Evolutionary conservation across 2,888 invertebrate genomes (phyloP), one percentile per base, ranked within the genome.

Genomic region (Copidosoma aretas): DNA sequence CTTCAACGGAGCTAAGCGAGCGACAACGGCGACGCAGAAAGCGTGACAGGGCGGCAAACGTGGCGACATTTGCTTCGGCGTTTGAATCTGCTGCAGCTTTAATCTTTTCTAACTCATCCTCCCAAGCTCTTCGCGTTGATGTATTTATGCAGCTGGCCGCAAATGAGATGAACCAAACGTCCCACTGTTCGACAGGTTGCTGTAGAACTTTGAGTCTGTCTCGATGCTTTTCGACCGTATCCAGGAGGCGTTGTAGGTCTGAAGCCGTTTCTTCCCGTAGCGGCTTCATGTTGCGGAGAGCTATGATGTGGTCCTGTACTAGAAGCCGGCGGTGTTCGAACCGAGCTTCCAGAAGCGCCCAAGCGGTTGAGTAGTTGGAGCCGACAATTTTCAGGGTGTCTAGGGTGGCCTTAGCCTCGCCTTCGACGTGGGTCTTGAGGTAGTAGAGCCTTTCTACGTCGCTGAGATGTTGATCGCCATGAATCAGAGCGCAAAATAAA

Each of bases 91-190:
- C 24, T 5, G 54, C 21, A 5, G 22, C 12, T 54, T 22, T 22
- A 4, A 54, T 10, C 24, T 15, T 54, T 17, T 54, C 54, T 5
- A 54, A 8, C 24, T 54, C 24, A 22, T 54, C 54, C 24, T 54
- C 54, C 54, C 54, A 54, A 24, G 54, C 24, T 54, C 54, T 21
- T 22, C 54, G 15, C 22, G 54, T 54, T 22, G 24, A 22, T 10
- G 22, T 4, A 21, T 54, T 22, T 22, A 54, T 54, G 24, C 22
- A 54, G 15, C 4, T 21, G 14, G 22, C 14, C 3, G 54, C 54
- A 17, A 54, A 22, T 10, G 54, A 22, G 21, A 54, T 10, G 54
- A 54, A 54, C 54, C 54, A 54, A 10, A 22, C 54, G 24, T 22
- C 54, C 24, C 54, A 54, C 10, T 54, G 54, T n/a, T 54, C 21